phyloP scores from a whole-genome alignment of 1,140 invertebrate genomes.

The Maniola jurtina region DNA sequence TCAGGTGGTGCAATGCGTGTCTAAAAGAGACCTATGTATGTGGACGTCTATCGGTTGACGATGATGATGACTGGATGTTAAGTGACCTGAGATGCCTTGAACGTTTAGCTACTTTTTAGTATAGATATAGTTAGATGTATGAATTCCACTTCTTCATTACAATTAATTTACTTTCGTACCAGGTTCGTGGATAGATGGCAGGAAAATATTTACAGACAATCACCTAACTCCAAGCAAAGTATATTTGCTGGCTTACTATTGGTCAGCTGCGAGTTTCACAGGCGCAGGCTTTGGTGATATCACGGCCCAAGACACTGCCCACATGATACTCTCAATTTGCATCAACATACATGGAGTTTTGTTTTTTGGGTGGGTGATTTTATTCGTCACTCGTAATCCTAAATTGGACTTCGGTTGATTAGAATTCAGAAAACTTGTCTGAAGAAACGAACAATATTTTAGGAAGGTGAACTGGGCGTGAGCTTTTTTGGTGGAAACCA shows the following conservation, averaged over 20 bases:
- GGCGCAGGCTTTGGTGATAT: conserved; percentile 74
- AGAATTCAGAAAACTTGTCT: conserved; percentile 5
- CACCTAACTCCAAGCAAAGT: conserved; percentile 56
- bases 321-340: conserved; percentile 67
- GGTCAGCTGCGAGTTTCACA: conserved; percentile 68
- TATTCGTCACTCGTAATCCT: conserved; percentile 4
- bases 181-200: conserved; percentile 64
- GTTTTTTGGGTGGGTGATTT: conserved; percentile 69
- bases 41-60: too few species aligned
- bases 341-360: conserved; percentile 68
- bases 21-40: too few species aligned
- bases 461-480: background rate
- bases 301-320: conserved; percentile 61
- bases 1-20: too few species aligned
- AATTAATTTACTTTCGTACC: conserved; percentile 8
- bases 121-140: too few species aligned
- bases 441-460: conserved; percentile 6
- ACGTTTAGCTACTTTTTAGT: too few species aligned
- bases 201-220: conserved; percentile 47
- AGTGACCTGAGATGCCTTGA: too few species aligned
- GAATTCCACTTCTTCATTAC: too few species aligned
- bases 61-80: too few species aligned
- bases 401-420: background rate
- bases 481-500: background rate
- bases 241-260: conserved; percentile 69